phyloP scores from a whole-genome alignment of 2,113 vertebrate genomes.

The Recurvirostra avosetta region DNA sequence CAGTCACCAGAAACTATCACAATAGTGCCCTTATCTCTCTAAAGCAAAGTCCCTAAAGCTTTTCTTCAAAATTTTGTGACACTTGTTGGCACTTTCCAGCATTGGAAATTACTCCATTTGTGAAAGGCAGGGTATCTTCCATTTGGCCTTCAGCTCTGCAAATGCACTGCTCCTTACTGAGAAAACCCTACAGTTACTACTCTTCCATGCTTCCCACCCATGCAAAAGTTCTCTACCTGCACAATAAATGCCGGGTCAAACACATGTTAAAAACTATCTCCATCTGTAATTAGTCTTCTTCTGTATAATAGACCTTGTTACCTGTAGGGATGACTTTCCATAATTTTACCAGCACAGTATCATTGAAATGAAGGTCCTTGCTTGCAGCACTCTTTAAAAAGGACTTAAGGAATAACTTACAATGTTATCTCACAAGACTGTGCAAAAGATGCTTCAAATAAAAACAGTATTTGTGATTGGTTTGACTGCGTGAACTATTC shows the following conservation, averaged over 20 bases:
- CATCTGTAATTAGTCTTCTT: not conserved
- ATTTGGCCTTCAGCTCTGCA: not conserved
- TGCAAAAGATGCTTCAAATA: not conserved
- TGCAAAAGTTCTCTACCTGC: not conserved
- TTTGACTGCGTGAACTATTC: not conserved
- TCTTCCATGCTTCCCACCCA: not conserved
- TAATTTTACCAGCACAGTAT: not conserved
- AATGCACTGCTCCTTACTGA: not conserved
- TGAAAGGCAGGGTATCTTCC: not conserved
- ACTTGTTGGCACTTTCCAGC: not conserved
- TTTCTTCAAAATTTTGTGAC: not conserved
- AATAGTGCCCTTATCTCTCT: not conserved
- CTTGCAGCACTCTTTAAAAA: not conserved
- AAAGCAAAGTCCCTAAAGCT: not conserved
- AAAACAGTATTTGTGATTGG: not conserved
- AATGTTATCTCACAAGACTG: not conserved
- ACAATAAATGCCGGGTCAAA: not conserved
- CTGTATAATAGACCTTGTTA: not conserved
- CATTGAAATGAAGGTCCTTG: not conserved
- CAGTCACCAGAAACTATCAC: not conserved
- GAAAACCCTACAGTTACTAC: not conserved
- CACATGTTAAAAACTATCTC: not conserved
- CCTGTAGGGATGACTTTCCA: accelerated
- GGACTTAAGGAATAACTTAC: not conserved
- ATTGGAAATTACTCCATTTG: not conserved